These are phyloP conservation scores for Caenorhabditis inopinata DNA, from an alignment of 1,140 invertebrate species.

Conservation along the genomic window DNA sequence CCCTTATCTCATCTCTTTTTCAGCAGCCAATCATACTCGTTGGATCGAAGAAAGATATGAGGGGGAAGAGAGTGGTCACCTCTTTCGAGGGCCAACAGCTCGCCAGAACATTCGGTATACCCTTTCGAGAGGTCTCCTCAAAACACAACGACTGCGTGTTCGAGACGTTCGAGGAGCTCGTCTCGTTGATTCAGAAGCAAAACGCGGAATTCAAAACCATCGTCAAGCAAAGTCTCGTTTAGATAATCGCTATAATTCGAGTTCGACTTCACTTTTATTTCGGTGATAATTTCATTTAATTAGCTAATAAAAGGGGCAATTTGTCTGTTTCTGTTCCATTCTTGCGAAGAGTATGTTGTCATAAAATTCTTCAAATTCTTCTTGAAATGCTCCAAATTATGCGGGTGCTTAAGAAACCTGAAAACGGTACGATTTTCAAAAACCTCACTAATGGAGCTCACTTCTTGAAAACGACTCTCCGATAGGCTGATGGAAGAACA, in stretches of 20 bases:
- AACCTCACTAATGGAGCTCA: background rate
- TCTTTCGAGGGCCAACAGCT: background rate
- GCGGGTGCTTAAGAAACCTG: background rate
- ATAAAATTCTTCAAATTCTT: background rate
- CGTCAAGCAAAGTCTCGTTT: background rate
- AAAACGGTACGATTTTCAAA: background rate
- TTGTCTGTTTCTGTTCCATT: background rate
- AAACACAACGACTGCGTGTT: slow-evolving; percentile 1
- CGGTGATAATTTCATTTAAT: background rate
- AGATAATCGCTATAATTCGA: no score
- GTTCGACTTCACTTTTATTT: no score
- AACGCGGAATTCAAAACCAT: background rate
- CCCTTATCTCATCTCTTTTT: background rate
- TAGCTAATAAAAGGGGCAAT: background rate
- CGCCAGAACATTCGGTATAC: background rate
- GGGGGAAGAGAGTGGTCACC: background rate
- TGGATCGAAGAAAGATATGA: background rate
- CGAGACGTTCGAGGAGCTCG: slow-evolving; percentile 1
- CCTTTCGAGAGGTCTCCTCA: background rate
- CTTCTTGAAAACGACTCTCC: background rate
- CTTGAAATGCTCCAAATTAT: background rate
- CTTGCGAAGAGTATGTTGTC: background rate
- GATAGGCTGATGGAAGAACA: background rate
- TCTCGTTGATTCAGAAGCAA: slow-evolving; percentile 2
- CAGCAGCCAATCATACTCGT: slow-evolving; percentile 4